phyloP scores from a whole-genome alignment of 2,797 vertebrate species.

The Myotis findleyi region DNA sequence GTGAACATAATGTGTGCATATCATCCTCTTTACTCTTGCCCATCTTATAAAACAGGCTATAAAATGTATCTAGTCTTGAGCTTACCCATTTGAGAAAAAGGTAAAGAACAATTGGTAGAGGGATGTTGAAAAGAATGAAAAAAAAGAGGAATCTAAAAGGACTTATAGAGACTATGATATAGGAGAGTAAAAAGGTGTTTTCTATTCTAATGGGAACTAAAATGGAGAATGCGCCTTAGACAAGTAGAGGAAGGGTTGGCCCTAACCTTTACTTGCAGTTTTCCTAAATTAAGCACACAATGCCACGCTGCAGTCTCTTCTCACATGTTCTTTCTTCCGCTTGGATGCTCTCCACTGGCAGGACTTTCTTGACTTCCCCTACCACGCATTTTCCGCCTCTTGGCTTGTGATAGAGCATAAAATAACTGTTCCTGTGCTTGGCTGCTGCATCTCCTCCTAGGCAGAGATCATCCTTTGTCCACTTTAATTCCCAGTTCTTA shows the following conservation, averaged over 20 bases:
- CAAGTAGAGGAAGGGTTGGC: not conserved
- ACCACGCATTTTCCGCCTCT: not conserved
- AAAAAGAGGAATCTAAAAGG: not conserved
- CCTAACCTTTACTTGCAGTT: not conserved
- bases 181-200: not conserved
- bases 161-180: not conserved
- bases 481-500: not conserved
- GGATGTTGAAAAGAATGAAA: not conserved
- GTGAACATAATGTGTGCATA: not conserved
- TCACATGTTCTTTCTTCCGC: not conserved
- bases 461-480: not conserved
- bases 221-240: not conserved
- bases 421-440: not conserved
- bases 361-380: not conserved
- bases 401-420: not conserved
- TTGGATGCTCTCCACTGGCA: not conserved
- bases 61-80: not conserved
- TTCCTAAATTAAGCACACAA: not conserved
- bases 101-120: not conserved
- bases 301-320: not conserved
- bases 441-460: not conserved
- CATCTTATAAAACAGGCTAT: not conserved
- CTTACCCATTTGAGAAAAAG: not conserved
- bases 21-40: not conserved
- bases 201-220: not conserved